These are phyloP conservation scores for Hypomecis punctinalis DNA, from an alignment of 2,888 invertebrate genomes.

Conservation along the genomic window DNA sequence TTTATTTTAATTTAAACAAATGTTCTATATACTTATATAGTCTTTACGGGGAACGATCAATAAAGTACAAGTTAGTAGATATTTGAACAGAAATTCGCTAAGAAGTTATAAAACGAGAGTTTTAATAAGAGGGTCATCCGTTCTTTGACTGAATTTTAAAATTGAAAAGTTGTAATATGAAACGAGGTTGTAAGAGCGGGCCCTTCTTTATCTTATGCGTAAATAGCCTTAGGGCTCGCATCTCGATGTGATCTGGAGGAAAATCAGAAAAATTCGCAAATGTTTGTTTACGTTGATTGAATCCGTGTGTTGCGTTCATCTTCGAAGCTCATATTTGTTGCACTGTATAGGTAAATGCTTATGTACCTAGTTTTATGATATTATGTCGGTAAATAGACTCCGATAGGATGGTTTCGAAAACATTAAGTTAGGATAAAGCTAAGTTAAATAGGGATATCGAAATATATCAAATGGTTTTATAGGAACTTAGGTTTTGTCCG, in stretches of 20 bases:
- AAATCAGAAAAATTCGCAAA: slow-evolving; percentile 5
- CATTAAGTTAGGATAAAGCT: too few species aligned
- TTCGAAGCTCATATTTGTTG: too few species aligned
- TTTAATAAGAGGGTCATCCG: background rate
- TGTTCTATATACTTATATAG: too few species aligned
- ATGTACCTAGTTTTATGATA: background rate
- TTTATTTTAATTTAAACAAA: slow-evolving; percentile 16
- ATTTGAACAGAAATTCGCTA: background rate
- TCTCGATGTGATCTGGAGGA: background rate
- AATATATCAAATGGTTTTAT: too few species aligned
- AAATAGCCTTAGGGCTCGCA: slow-evolving; percentile 15
- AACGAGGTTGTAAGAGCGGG: slow-evolving; percentile 2
- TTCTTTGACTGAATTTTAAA: slow-evolving; percentile 15
- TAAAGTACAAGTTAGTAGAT: slow-evolving; percentile 1
- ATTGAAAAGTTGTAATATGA: slow-evolving; percentile 7
- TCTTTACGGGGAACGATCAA: slow-evolving; percentile 6
- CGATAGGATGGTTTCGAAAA: background rate
- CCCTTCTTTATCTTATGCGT: slow-evolving; percentile 12
- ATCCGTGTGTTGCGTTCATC: background rate
- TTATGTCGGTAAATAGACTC: background rate
- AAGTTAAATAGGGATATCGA: too few species aligned
- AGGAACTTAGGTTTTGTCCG: too few species aligned
- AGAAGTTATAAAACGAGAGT: background rate
- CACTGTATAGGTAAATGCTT: background rate
- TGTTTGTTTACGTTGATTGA: slow-evolving; percentile 7